Evolutionary conservation across 2,113 vertebrate species (phyloP), one percentile per base, ranked within the genome.

Genomic region (Coryphaenoides rupestris): DNA sequence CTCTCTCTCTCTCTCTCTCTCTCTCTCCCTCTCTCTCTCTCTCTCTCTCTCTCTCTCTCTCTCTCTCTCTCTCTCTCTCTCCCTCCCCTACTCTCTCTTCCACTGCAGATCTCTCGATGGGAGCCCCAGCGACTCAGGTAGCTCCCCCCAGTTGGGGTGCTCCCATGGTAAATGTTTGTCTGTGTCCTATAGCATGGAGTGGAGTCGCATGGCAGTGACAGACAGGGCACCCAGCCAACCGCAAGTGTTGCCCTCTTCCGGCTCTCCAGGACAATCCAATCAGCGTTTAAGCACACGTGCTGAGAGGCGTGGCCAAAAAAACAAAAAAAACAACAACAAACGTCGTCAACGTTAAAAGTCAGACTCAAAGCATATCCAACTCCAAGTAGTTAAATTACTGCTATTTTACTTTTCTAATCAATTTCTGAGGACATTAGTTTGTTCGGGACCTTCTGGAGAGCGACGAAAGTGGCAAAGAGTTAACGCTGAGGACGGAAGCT

Each of bases 111-210:
- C 92, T 99, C 93, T 78, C 95, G 90, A 73, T 97, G 96, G 85
- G 96, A 94, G 83, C 93, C 89, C 1, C 95, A 95, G 84, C 96
- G 91, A 94, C 95, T 12, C 96, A 98, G 93, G 96, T 98, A 90
- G 95, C 96, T 80, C 95, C 96, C 65, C 94, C 95, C 62, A 94
- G 93, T 26, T 98, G 96, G 97, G 93, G 95, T 75, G 91, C 94
- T 69, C 89, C 93, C 74, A 81, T 98, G 96, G 97, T 99, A 97
- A 60, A 90, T 91, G 90, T 90, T n/a, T 84, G 88, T 90, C 84
- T 86, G 86, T 85, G 86, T 86, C 70, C 71, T 83, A 74, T 72
- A 86, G 88, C 88, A 90, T 90, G 90, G 84, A 77, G 84, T 87
- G 84, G 77, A 86, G 85, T 74, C 24, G 88, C 89, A 87, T 89